Evolutionary conservation across 1,140 invertebrate genomes (phyloP).

Genomic region (Drosophila tristis): DNA sequence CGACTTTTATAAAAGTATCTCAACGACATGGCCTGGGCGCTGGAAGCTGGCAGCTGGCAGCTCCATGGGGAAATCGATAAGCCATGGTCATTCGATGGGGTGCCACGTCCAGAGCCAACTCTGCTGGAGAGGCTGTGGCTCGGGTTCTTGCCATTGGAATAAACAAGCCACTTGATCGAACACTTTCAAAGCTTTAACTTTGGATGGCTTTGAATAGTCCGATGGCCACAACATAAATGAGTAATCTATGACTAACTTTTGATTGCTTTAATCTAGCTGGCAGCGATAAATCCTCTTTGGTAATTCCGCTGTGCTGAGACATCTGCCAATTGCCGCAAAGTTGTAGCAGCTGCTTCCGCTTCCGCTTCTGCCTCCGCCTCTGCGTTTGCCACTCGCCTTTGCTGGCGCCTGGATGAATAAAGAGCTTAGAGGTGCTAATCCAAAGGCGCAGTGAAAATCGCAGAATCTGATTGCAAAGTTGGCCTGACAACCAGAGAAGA

Average conservation of each 20-base stretch:
- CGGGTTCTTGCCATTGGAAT: not conserved
- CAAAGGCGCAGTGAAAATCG: conserved; percentile 48
- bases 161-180: no score
- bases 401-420: conserved; percentile 33
- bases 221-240: not conserved
- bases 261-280: not conserved
- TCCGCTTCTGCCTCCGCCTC: not conserved
- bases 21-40: no score
- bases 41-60: no score
- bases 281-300: conserved; percentile 38
- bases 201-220: no score
- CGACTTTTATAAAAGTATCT: no score
- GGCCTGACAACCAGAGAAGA: conserved; percentile 13
- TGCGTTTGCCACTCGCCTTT: conserved; percentile 6
- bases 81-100: not conserved
- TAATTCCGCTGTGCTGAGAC: conserved; percentile 27
- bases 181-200: not conserved
- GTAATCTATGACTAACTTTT: conserved; percentile 11
- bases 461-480: conserved; percentile 57
- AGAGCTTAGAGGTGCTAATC: conserved; percentile 53
- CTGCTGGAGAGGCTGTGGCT: not conserved
- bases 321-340: conserved; percentile 47
- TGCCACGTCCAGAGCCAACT: no score
- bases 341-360: not conserved
- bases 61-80: no score